Conservation (phyloP, 2,797 vertebrate genomes). For the Spheniscus humboldti region DNA sequence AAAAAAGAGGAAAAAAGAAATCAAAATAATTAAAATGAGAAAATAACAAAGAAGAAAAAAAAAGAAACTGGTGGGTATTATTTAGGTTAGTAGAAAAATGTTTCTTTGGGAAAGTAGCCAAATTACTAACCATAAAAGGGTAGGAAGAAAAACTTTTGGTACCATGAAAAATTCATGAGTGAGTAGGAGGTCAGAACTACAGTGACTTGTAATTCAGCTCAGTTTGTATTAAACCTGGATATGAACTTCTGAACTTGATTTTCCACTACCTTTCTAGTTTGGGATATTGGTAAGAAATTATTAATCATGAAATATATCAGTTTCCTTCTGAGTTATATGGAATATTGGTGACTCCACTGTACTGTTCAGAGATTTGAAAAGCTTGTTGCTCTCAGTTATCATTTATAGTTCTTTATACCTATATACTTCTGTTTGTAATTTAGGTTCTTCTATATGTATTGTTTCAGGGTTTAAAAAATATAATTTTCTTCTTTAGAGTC, state of each 20-base stretch:
- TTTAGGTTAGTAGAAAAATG: slow-evolving; percentile 46
- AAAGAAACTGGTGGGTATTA: slow-evolving; percentile 2
- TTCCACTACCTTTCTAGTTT: background rate
- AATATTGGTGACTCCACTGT: background rate
- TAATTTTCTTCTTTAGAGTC: background rate
- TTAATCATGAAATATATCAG: background rate
- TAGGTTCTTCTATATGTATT: background rate
- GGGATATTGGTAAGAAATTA: background rate
- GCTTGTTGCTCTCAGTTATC: background rate
- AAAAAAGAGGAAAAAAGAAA: background rate
- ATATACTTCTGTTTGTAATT: background rate
- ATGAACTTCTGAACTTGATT: slow-evolving; percentile 29
- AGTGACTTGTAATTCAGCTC: slow-evolving; percentile 37
- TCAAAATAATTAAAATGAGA: slow-evolving; percentile 24
- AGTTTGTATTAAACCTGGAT: background rate
- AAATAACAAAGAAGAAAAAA: slow-evolving; percentile 25
- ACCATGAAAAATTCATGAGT: slow-evolving; percentile 48
- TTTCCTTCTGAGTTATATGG: background rate
- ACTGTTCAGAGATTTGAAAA: background rate
- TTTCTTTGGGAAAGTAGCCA: slow-evolving; percentile 49
- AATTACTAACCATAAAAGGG: slow-evolving; percentile 53
- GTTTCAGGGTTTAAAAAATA: background rate
- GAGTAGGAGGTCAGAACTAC: slow-evolving; percentile 46
- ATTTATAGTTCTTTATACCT: background rate
- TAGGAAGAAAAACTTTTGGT: slow-evolving; percentile 45